These are phyloP conservation scores for Todiramphus chloris DNA, from an alignment of 2,113 vertebrate genomes.

Conservation along the genomic window DNA sequence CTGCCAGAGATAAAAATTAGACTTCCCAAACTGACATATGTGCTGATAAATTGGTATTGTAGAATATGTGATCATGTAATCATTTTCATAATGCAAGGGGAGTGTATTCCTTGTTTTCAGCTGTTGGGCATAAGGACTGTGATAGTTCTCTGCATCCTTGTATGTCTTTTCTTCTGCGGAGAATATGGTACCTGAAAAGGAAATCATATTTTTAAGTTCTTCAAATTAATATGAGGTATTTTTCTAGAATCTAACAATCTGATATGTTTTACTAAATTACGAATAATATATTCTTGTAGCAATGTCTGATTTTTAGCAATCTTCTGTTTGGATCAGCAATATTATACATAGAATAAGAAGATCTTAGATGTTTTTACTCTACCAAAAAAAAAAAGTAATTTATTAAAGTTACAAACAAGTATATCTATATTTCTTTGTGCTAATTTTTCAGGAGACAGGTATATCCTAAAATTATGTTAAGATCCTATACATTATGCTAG, in stretches of 20 bases:
- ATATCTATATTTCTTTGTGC: background rate
- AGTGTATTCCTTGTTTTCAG: conserved; percentile 22
- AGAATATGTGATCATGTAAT: background rate
- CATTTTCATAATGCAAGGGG: conserved; percentile 10
- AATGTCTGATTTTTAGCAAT: background rate
- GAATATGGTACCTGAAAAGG: background rate
- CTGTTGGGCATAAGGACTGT: background rate
- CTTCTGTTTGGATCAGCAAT: background rate
- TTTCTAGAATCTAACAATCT: background rate
- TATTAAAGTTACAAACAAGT: background rate
- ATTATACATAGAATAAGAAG: background rate
- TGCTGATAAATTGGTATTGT: conserved; percentile 17
- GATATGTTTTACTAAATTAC: background rate
- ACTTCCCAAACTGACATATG: background rate
- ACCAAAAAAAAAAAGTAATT: background rate
- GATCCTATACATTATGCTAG: background rate
- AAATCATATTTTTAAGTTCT: background rate
- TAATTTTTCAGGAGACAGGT: background rate
- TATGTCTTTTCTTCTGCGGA: background rate
- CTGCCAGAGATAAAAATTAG: conserved; percentile 5
- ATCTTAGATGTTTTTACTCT: background rate
- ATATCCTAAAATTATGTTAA: background rate
- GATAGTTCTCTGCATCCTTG: background rate
- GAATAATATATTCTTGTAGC: background rate
- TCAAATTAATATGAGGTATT: background rate